Conservation (phyloP, 2,888 invertebrate species). For the Pristionchus japonicus region DNA sequence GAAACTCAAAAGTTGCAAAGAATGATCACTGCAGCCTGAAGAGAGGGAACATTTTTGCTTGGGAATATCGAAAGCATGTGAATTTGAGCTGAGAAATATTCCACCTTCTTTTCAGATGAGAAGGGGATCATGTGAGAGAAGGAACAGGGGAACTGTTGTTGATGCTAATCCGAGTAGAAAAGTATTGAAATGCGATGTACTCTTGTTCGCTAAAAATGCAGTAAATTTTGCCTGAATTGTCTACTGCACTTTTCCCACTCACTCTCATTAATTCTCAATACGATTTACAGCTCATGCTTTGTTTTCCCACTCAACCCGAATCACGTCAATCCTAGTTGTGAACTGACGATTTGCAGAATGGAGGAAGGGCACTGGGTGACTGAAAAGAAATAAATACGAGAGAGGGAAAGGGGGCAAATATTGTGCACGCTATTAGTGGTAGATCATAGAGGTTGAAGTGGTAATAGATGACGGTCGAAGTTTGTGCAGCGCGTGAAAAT, state of each 20-base stretch:
- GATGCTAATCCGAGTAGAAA: background rate
- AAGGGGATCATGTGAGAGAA: background rate
- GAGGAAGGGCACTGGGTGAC: background rate
- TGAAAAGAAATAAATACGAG: background rate
- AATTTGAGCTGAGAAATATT: background rate
- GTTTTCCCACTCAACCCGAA: background rate
- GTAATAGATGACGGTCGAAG: background rate
- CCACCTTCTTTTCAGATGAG: background rate
- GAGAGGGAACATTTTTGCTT: background rate
- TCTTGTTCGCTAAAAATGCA: background rate
- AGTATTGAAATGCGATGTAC: background rate
- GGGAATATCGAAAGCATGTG: background rate
- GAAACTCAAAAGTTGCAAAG: background rate
- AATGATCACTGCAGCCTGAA: background rate
- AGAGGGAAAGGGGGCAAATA: background rate
- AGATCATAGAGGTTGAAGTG: background rate
- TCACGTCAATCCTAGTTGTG: slow-evolving; percentile 1
- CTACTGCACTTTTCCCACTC: background rate
- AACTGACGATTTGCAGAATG: background rate
- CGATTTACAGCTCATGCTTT: background rate
- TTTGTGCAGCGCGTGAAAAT: background rate
- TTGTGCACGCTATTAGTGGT: background rate
- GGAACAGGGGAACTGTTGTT: too few species aligned
- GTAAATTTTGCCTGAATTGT: background rate
- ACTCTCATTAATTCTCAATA: background rate